Base-by-base conservation (phyloP, 2,797 vertebrate genomes). In the Rhinichthys osculus region DNA sequence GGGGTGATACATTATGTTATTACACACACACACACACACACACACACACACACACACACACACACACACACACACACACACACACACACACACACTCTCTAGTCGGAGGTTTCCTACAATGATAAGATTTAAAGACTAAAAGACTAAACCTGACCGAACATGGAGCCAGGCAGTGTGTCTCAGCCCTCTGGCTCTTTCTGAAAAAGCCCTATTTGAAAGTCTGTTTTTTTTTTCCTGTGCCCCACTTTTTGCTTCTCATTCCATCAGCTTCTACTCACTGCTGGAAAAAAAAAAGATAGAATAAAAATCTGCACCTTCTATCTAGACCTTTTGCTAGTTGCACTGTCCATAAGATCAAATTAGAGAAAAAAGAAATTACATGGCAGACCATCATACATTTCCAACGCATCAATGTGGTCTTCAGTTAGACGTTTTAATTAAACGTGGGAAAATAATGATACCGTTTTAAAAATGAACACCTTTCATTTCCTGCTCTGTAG, bases 151-250 rank as follows among this genome's bases (percentile, higher is more conserved):
- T 57, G 50, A 70, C 47, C 35, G 8, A 78, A 59, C 66, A 78
- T 69, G 50, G 74, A 70, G 42, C 16, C 59, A 83, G 33, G 81
- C 71, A 66, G 71, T 76, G 9, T 83, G 9, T 83, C 72, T 83
- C 44, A 77, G 72, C 82, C 72, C 76, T 69, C 54, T 81, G 64
- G 71, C 85, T 86, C 38, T 81, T 82, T 81, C 54, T 78, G 72
- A 81, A 74, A 50, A 81, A 69, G 79, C 42, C 71, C 59, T 14
- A 72, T 77, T 74, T 57, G 62, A 27, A 74, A 74, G 69, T 5
- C 33, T 57, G n/a, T 67, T 4, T 59, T 74, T 73, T 19, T 77
- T 54, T 5, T 2, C 3, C 10, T 27, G 38, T 54, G 73, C 19
- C 83, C 74, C 83, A 83, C 59, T 40, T 84, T 67, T 78, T 57